Conservation (phyloP, 2,888 invertebrate genomes). For the Pristionchus japonicus region DNA sequence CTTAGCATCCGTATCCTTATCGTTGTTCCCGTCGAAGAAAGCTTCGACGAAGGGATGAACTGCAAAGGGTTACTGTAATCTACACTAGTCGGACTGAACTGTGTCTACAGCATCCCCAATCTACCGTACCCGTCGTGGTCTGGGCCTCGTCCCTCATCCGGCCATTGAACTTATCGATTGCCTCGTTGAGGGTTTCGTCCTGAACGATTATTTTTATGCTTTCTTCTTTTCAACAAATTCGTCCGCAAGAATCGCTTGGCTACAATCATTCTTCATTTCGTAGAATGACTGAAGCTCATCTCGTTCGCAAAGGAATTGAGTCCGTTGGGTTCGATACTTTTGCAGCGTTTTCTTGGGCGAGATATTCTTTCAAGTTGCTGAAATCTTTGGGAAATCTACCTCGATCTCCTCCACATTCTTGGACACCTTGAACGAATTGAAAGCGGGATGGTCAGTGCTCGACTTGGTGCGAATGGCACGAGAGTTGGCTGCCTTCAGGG, state of each 20-base stretch:
- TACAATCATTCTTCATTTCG: no score
- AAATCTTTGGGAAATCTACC: no score
- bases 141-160: conserved; percentile 7
- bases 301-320: no score
- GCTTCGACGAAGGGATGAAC: conserved; percentile 20
- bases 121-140: conserved; percentile 8
- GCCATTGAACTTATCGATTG: conserved; percentile 24
- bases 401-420: not conserved
- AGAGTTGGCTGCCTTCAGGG: not conserved
- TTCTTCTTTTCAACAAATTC: no score
- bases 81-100: not conserved
- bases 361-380: no score
- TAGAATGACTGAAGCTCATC: not conserved
- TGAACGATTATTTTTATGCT: no score
- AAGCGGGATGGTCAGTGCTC: conserved; percentile 15
- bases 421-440: conserved; percentile 37
- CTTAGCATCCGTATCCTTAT: not conserved
- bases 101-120: not conserved
- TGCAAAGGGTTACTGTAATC: not conserved
- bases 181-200: conserved; percentile 28
- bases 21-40: conserved; percentile 26
- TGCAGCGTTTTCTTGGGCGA: no score
- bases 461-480: not conserved
- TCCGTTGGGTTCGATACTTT: no score
- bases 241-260: no score